Evolutionary conservation across 2,113 vertebrate genomes (phyloP).

Genomic region (Oostethus manadensis): DNA sequence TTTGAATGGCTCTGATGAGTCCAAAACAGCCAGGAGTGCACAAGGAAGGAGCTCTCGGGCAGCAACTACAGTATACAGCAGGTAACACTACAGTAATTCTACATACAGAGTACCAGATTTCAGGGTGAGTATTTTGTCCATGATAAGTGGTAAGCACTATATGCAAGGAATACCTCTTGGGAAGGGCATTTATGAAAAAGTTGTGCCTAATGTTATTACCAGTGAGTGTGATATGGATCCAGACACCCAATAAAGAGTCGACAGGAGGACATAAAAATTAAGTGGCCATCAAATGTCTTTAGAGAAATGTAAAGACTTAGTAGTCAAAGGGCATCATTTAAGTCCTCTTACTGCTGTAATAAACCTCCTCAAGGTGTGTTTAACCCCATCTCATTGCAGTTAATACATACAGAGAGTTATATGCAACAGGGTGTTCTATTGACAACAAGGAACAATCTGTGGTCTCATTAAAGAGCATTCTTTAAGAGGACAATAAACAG

Average conservation of each 20-base stretch:
- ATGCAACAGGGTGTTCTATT: not conserved
- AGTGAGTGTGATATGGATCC: not conserved
- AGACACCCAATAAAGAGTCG: not conserved
- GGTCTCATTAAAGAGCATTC: not conserved
- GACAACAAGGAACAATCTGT: constrained; percentile 1
- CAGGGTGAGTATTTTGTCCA: too few species aligned
- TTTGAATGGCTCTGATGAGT: constrained; percentile 92
- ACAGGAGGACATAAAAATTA: not conserved
- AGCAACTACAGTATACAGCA: constrained; percentile 73
- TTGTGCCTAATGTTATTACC: too few species aligned
- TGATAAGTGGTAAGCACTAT: too few species aligned
- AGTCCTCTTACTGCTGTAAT: not conserved
- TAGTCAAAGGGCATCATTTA: not conserved
- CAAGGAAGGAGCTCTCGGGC: constrained; percentile 81
- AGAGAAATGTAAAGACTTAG: not conserved
- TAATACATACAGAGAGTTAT: not conserved
- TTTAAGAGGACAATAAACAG: constrained; percentile 3
- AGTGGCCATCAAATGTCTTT: not conserved
- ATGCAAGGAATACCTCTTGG: too few species aligned
- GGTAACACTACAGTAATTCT: constrained; percentile 66
- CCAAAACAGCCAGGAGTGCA: constrained; percentile 78
- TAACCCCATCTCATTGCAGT: not conserved
- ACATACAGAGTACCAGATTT: too few species aligned
- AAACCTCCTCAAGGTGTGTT: not conserved
- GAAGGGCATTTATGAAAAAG: too few species aligned